Evolutionary conservation across 2,888 invertebrate genomes (phyloP).

Genomic region (Atrina japonica): DNA sequence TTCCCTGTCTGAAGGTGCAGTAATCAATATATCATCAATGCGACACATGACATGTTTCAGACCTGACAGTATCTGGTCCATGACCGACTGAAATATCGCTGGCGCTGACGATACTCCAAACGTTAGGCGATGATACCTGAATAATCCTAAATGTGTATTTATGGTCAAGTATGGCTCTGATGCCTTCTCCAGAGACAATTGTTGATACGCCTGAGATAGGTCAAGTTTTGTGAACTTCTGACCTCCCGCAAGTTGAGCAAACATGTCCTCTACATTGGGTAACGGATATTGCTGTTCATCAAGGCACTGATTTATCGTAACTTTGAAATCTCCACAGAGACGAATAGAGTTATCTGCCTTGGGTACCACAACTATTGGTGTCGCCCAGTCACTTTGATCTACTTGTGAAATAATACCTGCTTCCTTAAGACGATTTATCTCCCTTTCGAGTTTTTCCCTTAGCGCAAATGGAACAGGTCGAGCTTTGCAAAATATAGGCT

Average conservation of each 20-base stretch:
- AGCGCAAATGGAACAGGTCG: constrained; percentile 38
- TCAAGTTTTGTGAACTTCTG: constrained; percentile 51
- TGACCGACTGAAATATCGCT: constrained; percentile 47
- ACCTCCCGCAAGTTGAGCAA: constrained; percentile 46
- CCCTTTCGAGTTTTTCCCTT: constrained; percentile 37
- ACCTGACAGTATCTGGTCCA: constrained; percentile 44
- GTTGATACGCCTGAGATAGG: constrained; percentile 46
- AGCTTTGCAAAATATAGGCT: constrained; percentile 42
- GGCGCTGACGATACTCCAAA: constrained; percentile 46
- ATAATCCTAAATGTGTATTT: constrained; percentile 50
- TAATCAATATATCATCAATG: constrained; percentile 45
- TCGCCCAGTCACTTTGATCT: constrained; percentile 50
- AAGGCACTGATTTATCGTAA: constrained; percentile 65
- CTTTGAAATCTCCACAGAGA: constrained; percentile 54
- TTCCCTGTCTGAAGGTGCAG: constrained; percentile 27
- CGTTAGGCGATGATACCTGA: constrained; percentile 36
- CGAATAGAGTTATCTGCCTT: too few species aligned
- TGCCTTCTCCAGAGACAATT: constrained; percentile 39
- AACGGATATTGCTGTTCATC: constrained; percentile 61
- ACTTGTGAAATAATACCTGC: constrained; percentile 31
- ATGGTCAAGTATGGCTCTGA: constrained; percentile 47
- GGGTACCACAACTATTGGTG: constrained; percentile 52
- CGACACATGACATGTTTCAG: constrained; percentile 31
- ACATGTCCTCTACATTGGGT: constrained; percentile 48
- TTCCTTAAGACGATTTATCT: constrained; percentile 33